phyloP scores from a whole-genome alignment of 2,797 vertebrate species.

The Gambusia yucatana region DNA sequence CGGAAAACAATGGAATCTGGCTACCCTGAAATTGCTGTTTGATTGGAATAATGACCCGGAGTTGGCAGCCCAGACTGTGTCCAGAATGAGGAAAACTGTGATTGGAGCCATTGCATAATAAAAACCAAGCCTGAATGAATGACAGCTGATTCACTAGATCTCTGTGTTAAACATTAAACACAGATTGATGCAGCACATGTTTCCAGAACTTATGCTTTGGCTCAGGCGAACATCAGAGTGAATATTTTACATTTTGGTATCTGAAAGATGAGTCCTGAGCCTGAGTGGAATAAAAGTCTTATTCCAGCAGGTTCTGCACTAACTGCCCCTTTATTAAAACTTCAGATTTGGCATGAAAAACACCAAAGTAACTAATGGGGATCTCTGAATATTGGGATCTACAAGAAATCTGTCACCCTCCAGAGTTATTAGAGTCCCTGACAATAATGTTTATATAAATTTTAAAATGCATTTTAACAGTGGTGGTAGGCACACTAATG shows the following conservation, averaged over 20 bases:
- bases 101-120: conserved; percentile 33
- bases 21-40: conserved; percentile 47
- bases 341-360: conserved; percentile 43
- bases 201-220: conserved; percentile 23
- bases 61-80: conserved; percentile 28
- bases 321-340: conserved; percentile 20
- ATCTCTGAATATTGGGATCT: not conserved
- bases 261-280: conserved; percentile 29
- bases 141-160: conserved; percentile 24
- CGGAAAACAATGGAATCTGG: conserved; percentile 58
- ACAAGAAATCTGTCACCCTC: not conserved
- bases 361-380: too few relatives aligned
- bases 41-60: conserved; percentile 55
- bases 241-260: conserved; percentile 33
- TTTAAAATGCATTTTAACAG: not conserved
- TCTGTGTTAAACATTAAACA: conserved; percentile 50
- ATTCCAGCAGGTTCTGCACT: conserved; percentile 33
- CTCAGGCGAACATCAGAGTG: not conserved
- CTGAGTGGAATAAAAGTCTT: conserved; percentile 30
- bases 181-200: conserved; percentile 30
- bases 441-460: not conserved
- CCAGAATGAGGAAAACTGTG: conserved; percentile 28
- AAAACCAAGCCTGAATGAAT: conserved; percentile 31
- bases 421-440: not conserved
- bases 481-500: not conserved